A percentile compares a stretch with the other conserved stretches of the same genome.
Conservation (phyloP, 2,797 vertebrate genomes). For the Typhlichthys subterraneus region DNA sequence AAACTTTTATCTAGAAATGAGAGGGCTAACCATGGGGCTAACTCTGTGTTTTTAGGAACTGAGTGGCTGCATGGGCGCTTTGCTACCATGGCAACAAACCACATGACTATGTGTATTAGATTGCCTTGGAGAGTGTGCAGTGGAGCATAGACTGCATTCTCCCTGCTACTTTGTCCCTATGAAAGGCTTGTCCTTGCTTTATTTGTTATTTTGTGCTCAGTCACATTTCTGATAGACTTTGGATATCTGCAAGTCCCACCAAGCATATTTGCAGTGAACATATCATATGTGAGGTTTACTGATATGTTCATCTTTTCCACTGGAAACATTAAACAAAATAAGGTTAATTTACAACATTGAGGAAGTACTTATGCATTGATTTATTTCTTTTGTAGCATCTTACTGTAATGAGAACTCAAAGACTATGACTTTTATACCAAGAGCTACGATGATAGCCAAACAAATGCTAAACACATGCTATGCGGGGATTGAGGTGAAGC, state of each 20-base stretch:
- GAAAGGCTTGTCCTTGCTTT: constrained; percentile 68
- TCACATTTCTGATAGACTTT: constrained; percentile 25
- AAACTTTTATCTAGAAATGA: background rate
- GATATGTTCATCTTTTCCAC: background rate
- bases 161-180: constrained; percentile 71
- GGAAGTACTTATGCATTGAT: no score
- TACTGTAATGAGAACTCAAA: background rate
- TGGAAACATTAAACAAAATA: constrained; percentile 3
- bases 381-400: background rate
- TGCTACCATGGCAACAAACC: constrained; percentile 93
- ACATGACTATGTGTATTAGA: constrained; percentile 98
- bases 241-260: constrained; percentile 10
- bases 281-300: background rate
- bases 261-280: no score
- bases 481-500: background rate
- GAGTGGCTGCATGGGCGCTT: constrained; percentile 85
- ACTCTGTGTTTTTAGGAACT: constrained; percentile 84
- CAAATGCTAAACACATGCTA: no score
- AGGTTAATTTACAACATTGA: no score
- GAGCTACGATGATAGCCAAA: no score
- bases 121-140: constrained; percentile 85
- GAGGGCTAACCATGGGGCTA: constrained; percentile 8
- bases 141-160: constrained; percentile 79
- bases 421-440: no score
- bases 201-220: constrained; percentile 17